Conservation (phyloP, 2,113 vertebrate species). For the Corythaixoides concolor region DNA sequence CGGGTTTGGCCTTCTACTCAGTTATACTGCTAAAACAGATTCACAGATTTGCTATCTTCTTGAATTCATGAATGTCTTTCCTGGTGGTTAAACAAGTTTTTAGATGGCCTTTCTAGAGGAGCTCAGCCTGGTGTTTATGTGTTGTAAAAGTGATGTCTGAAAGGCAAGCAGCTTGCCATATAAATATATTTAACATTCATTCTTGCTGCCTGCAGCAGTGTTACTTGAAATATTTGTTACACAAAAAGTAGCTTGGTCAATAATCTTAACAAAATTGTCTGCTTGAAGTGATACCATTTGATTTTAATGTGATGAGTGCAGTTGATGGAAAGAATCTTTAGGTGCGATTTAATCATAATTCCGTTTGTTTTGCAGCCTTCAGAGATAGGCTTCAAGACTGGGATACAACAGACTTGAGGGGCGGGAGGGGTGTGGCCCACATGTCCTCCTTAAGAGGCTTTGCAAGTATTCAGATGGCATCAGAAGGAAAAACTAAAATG, state of each 20-base stretch:
- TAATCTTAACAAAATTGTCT: not conserved
- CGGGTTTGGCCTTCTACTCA: not conserved
- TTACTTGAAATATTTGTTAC: not conserved
- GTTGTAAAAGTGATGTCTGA: not conserved
- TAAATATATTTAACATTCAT: not conserved
- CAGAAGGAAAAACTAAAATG: not conserved
- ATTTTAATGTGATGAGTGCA: not conserved
- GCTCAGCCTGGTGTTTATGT: not conserved
- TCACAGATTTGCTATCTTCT: not conserved
- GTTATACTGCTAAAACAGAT: not conserved
- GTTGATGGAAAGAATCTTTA: not conserved
- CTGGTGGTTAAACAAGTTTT: not conserved
- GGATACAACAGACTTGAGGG: not conserved
- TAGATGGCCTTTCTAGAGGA: not conserved
- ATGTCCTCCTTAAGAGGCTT: not conserved
- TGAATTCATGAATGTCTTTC: not conserved
- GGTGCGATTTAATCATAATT: not conserved
- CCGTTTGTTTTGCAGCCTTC: not conserved
- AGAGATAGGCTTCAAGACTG: not conserved
- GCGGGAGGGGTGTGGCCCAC: not conserved
- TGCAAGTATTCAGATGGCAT: not conserved
- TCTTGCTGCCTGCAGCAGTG: fast-evolving
- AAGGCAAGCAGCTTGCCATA: not conserved
- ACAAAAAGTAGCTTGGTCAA: not conserved
- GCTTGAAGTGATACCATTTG: not conserved